Base-by-base conservation (phyloP, 2,113 vertebrate species). In the Syrrhaptes paradoxus region DNA sequence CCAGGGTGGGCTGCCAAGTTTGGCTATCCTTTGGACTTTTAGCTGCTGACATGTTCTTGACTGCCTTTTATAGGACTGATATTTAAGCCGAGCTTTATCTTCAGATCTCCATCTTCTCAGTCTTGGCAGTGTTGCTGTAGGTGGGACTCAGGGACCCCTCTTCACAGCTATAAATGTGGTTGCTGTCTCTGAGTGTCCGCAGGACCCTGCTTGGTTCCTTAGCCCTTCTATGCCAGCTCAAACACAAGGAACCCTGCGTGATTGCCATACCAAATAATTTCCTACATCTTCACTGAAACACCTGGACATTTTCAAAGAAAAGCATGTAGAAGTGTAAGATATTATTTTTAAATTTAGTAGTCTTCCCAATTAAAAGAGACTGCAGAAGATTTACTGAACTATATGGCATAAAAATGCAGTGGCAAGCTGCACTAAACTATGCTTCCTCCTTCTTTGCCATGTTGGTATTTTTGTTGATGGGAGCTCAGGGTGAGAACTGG, bases 201-300 rank as follows among this genome's bases (percentile, higher is more conserved):
- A 41, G 18, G 20, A 38, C 79, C 25, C 34, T 68, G 22, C 59
- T 62, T 0, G 0, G 31, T 80, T 67, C n/a, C 22, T 51, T 43
- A n/a, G 24, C 28, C 18, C 29, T 66, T 88, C 67, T 17, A 14
- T 10, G 31, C 36, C 22, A 38, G 26, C 36, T 85, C 46, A 80
- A 72, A 68, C 4, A 5, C 5, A 2, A 72, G 51, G 36, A 82
- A 65, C 13, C 21, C 28, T 2, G 0, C 8, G 6, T 0, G 1
- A 29, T 0, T 76, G n/a, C 26, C 11, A 1, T 28, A 36, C 54
- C 49, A 57, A 85, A 55, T 29, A 34, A 65, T 34, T 74, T 48
- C 32, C 24, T 55, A 20, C 1, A 1, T 34, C 19, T 67, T 72
- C 45, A 75, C 17, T 48, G n/a, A 68, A 84, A 29, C 5, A 10